phyloP scores from a whole-genome alignment of 2,888 invertebrate species.

The Deilephila porcellus region DNA sequence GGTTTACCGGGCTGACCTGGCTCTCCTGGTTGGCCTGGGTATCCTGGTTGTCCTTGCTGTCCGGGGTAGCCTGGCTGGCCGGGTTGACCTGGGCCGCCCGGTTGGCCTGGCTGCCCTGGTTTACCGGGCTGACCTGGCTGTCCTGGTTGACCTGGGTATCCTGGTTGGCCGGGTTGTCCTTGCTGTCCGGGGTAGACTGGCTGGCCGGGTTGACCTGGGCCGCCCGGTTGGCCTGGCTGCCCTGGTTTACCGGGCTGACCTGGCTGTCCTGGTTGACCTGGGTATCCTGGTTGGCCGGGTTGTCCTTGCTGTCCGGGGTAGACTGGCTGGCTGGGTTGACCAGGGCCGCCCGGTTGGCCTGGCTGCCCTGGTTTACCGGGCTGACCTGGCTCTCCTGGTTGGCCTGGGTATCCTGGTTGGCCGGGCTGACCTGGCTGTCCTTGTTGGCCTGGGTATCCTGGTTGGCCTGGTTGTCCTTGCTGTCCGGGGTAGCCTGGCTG shows the following conservation, averaged over 20 bases:
- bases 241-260: constrained; percentile 50
- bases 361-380: constrained; percentile 35
- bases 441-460: constrained; percentile 40
- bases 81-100: constrained; percentile 57
- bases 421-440: constrained; percentile 48
- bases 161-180: constrained; percentile 40
- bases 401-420: constrained; percentile 51
- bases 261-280: constrained; percentile 46
- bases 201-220: constrained; percentile 56
- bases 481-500: constrained; percentile 49
- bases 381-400: constrained; percentile 45
- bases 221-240: constrained; percentile 48
- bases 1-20: constrained; percentile 60
- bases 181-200: constrained; percentile 45
- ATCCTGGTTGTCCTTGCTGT: constrained; percentile 52
- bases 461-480: constrained; percentile 43
- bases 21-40: constrained; percentile 47
- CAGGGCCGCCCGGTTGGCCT: constrained; percentile 42
- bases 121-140: constrained; percentile 40
- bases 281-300: constrained; percentile 40
- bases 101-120: constrained; percentile 48
- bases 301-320: constrained; percentile 38
- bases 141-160: constrained; percentile 38
- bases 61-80: constrained; percentile 67
- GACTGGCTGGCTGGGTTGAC: constrained; percentile 40